Evolutionary conservation across 2,797 vertebrate genomes (phyloP), one percentile per base, ranked within the genome.

Genomic region (Sebastes minor): DNA sequence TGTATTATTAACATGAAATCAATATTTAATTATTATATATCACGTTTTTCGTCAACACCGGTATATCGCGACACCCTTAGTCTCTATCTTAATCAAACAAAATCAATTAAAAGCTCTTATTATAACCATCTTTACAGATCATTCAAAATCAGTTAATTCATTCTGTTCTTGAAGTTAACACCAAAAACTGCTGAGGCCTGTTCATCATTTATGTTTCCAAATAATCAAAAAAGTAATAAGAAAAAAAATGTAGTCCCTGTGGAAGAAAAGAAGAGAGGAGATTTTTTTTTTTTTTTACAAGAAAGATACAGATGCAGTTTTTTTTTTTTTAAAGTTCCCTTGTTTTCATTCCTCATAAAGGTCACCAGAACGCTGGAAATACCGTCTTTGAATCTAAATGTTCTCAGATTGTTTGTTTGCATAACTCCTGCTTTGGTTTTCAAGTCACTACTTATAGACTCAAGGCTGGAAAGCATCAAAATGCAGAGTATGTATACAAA

Each of bases 361-460:
- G 68, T 74, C 67, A 74, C 11, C 3, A n/a, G 18, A 38, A 71
- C 32, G 35, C 52, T 70, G 49, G 20, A 81, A 57, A 23, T 18
- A 9, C 55, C 32, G n/a, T 61, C 25, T 69, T 56, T 86, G 74
- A 85, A 82, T 80, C 1, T 65, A 63, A 80, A 86, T 76, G 60
- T 53, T 83, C 60, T 79, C 38, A 8, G 16, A 20, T 72, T 38
- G 33, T 73, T 69, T 38, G 33, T 73, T 87, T 84, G 63, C 68
- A 61, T 79, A 62, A 70, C 12, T 32, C n/a, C 18, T 61, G 72
- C 61, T 70, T 46, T 60, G 49, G n/a, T 25, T 78, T 75, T 78
- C 27, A 68, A 27, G 27, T 67, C 32, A 11, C 20, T 46, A 46
- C 69, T 32, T 65, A 70, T 14, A 27, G 10, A 27, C 22, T 71